A percentile compares a stretch with the other conserved stretches of the same genome.
Evolutionary conservation across 2,888 invertebrate genomes (phyloP).

Genomic region (Hirtodrosophila cameraria): DNA sequence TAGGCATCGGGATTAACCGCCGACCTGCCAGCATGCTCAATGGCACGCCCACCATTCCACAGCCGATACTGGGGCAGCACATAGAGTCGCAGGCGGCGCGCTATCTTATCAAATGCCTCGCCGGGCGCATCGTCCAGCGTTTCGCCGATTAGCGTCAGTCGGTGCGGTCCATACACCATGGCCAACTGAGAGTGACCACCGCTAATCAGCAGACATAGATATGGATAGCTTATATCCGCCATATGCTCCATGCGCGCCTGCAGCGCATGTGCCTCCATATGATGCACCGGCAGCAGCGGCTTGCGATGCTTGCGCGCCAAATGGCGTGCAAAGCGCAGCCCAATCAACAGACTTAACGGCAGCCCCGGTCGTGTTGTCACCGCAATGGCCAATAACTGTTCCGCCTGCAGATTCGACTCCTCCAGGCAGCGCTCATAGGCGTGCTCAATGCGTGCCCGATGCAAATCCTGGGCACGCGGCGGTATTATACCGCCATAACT

Average conservation of each 20-base stretch:
- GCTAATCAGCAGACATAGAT: slow-evolving; percentile 94
- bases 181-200: slow-evolving; percentile 96
- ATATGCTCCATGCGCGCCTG: slow-evolving; percentile 89
- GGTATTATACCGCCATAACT: slow-evolving; percentile 93
- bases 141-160: slow-evolving; percentile 92
- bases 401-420: slow-evolving; percentile 86
- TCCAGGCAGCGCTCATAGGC: slow-evolving; percentile 89
- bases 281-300: slow-evolving; percentile 97
- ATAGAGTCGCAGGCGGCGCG: slow-evolving; percentile 92
- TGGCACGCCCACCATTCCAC: slow-evolving; percentile 92
- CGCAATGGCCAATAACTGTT: slow-evolving; percentile 93
- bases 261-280: slow-evolving; percentile 99
- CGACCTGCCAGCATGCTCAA: slow-evolving; percentile 91
- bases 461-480: slow-evolving; percentile 91
- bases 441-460: slow-evolving; percentile 90
- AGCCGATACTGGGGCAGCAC: slow-evolving; percentile 88
- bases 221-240: slow-evolving; percentile 91
- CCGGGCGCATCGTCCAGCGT: slow-evolving; percentile 95
- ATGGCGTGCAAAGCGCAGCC: slow-evolving; percentile 92
- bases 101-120: slow-evolving; percentile 96
- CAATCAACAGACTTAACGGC: slow-evolving; percentile 90
- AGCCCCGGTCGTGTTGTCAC: slow-evolving; percentile 94
- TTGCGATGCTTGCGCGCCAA: slow-evolving; percentile 88
- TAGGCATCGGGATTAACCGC: slow-evolving; percentile 88
- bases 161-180: slow-evolving; percentile 89